Percentiles rank a stretch among this genome's conserved stretches.
Conservation (phyloP, 2,113 vertebrate species). For the Paraplagusia blochii region DNA sequence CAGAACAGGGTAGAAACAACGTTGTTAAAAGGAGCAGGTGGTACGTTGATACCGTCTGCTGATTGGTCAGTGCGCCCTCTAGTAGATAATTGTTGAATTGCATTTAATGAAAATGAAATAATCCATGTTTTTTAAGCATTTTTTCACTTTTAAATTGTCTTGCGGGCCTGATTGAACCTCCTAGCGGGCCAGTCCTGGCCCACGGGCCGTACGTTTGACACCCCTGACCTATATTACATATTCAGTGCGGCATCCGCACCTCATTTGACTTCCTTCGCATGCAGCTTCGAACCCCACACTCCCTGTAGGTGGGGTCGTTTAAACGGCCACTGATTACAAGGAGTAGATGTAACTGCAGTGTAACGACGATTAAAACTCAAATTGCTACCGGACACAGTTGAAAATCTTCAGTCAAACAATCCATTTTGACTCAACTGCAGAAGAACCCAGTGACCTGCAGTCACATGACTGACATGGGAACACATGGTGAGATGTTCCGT, state of each 20-base stretch:
- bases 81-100: no score
- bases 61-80: no score
- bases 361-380: conserved; percentile 45
- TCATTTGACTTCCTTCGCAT: conserved; percentile 4
- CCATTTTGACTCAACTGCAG: conserved; percentile 15
- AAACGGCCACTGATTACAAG: conserved; percentile 37
- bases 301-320: conserved; percentile 23
- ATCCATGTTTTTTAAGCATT: no score
- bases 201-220: no score
- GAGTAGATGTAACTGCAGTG: conserved; percentile 28
- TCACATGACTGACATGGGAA: conserved; percentile 40
- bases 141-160: no score
- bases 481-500: conserved; percentile 13
- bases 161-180: no score
- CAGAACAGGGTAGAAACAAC: no score
- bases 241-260: neutral
- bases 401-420: conserved; percentile 32
- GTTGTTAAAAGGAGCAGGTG: no score
- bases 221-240: no score
- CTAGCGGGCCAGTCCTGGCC: no score
- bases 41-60: no score
- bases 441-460: neutral
- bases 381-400: conserved; percentile 25
- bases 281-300: neutral
- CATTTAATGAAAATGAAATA: no score